These are phyloP conservation scores for Neolamprologus tretocephalus DNA, from an alignment of 2,113 vertebrate genomes.

Conservation along the genomic window DNA sequence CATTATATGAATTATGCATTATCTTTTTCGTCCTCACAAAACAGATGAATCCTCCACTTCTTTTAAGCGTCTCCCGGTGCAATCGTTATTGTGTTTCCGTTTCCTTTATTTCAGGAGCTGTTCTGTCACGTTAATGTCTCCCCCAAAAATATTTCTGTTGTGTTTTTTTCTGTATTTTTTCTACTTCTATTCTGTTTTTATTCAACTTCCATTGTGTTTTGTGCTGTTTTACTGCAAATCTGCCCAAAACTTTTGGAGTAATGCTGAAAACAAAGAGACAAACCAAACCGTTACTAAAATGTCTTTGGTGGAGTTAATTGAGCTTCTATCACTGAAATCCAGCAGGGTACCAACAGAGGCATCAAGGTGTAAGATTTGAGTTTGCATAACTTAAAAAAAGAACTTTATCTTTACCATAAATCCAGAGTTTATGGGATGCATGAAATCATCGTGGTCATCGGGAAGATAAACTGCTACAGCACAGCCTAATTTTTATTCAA, in stretches of 20 bases:
- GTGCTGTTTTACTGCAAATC: not conserved
- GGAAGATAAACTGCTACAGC: not conserved
- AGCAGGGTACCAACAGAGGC: not conserved
- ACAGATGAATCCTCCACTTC: not conserved
- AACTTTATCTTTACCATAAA: not conserved
- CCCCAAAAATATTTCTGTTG: not conserved
- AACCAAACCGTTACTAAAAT: not conserved
- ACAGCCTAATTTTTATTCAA: not conserved
- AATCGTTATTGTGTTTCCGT: accelerated
- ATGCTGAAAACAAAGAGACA: not conserved
- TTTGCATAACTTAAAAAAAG: not conserved
- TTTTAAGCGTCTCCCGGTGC: accelerated
- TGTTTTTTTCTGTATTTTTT: not conserved
- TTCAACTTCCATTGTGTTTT: not conserved
- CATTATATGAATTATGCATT: not conserved
- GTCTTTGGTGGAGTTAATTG: not conserved
- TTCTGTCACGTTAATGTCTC: not conserved
- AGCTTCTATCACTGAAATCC: not conserved
- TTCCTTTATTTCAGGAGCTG: not conserved
- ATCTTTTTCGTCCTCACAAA: not conserved
- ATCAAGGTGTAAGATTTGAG: not conserved
- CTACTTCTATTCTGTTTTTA: not conserved
- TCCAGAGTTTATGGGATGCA: not conserved
- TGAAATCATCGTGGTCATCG: not conserved
- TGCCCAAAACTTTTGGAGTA: accelerated